A percentile compares a stretch with the other conserved stretches of the same genome.
These are phyloP conservation scores for Hypocryptadius cinnamomeus DNA, from an alignment of 2,113 vertebrate species.

Conservation along the genomic window DNA sequence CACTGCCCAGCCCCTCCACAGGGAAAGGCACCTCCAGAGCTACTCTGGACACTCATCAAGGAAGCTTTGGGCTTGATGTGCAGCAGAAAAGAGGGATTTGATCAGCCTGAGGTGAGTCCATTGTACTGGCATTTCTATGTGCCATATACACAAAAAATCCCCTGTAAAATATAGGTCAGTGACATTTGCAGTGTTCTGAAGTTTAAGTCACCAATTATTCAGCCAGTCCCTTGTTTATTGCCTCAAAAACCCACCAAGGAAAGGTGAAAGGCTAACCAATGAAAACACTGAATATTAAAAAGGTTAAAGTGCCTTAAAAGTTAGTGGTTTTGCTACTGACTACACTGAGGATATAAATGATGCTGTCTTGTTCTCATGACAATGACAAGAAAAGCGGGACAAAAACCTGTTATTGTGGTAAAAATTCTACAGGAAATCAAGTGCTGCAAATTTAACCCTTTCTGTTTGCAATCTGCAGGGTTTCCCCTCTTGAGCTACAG, in stretches of 20 bases:
- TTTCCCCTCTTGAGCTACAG: background rate
- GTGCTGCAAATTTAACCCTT: background rate
- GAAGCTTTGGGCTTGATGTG: background rate
- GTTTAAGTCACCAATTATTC: background rate
- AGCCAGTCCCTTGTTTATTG: background rate
- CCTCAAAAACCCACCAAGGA: background rate
- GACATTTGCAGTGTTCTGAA: slow-evolving; percentile 2
- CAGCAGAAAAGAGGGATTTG: background rate
- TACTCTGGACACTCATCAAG: background rate
- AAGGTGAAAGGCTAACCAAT: slow-evolving; percentile 25
- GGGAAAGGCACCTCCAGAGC: background rate
- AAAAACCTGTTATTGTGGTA: background rate
- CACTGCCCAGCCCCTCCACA: background rate
- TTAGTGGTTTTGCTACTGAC: background rate
- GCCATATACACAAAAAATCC: background rate
- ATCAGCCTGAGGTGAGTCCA: background rate
- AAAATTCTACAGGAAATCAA: background rate
- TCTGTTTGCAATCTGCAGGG: background rate
- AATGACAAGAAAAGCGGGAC: background rate
- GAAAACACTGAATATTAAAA: slow-evolving; percentile 29
- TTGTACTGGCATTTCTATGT: background rate
- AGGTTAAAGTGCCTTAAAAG: slow-evolving; percentile 7
- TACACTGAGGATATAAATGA: background rate
- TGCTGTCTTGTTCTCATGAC: background rate
- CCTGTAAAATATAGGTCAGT: background rate